Conservation (phyloP, 2,113 vertebrate genomes). For the Hepsetus odoe region DNA sequence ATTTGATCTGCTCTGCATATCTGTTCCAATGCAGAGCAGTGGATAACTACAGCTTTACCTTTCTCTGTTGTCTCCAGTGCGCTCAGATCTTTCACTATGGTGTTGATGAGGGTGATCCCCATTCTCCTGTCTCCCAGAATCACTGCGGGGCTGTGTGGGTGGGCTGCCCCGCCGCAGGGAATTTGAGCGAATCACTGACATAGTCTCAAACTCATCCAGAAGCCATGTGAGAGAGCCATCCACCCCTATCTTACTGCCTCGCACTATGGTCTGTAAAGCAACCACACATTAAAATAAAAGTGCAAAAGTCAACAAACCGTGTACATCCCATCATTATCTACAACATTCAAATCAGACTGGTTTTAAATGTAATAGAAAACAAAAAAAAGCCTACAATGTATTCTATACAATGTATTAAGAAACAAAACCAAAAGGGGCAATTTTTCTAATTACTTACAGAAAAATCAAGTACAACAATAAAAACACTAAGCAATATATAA, state of each 20-base stretch:
- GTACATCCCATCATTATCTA: neutral
- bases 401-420: no score
- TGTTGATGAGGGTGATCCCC: conserved; percentile 63
- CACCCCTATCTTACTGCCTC: conserved; percentile 84
- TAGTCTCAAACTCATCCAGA: conserved; percentile 89
- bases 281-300: neutral
- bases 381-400: neutral
- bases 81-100: conserved; percentile 54
- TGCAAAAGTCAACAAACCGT: neutral
- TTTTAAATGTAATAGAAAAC: neutral
- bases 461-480: no score
- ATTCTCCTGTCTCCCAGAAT: conserved; percentile 76
- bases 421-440: neutral
- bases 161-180: conserved; percentile 89
- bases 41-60: conserved; percentile 14
- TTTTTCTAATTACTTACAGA: no score
- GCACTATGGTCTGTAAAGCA: conserved; percentile 83
- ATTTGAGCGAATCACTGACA: conserved; percentile 94
- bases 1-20: neutral
- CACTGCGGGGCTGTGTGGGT: conserved; percentile 73
- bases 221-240: conserved; percentile 92
- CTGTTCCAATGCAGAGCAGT: neutral
- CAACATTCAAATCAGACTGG: no score
- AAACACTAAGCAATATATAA: no score
- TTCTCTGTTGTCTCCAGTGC: conserved; percentile 51